Percentiles rank a stretch among this genome's conserved stretches.
These are phyloP conservation scores for Cynaeus angustus DNA, from an alignment of 2,888 invertebrate genomes.

Conservation along the genomic window DNA sequence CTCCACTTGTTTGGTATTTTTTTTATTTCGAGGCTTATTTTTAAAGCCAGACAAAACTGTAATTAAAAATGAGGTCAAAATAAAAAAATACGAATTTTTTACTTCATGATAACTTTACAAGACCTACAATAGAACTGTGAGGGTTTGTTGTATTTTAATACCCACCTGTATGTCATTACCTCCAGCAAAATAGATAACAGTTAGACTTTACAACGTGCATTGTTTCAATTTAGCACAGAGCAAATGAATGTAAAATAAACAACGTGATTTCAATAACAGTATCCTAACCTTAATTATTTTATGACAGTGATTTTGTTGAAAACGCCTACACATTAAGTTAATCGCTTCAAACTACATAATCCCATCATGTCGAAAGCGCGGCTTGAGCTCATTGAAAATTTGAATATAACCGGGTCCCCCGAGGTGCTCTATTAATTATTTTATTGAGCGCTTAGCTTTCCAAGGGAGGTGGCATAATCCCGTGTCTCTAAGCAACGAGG, in stretches of 20 bases:
- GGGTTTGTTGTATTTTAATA: no score
- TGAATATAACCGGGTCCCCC: constrained; percentile 64
- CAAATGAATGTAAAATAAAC: neutral
- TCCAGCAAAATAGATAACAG: no score
- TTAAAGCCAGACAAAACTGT: no score
- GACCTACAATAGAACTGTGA: no score
- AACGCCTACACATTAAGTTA: constrained; percentile 60
- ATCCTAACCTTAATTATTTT: constrained; percentile 13
- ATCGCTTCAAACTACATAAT: constrained; percentile 63
- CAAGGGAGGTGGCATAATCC: constrained; percentile 66
- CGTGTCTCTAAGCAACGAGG: constrained; percentile 65
- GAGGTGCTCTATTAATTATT: constrained; percentile 70
- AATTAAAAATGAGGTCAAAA: no score
- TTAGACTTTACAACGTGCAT: no score
- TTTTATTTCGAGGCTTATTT: no score
- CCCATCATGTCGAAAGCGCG: constrained; percentile 56
- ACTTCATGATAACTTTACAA: no score
- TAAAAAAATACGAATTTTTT: no score
- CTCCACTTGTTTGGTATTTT: no score
- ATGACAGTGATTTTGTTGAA: constrained; percentile 47
- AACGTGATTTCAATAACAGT: constrained; percentile 1
- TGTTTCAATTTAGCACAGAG: neutral
- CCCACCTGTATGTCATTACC: no score
- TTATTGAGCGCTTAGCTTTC: constrained; percentile 67
- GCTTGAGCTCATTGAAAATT: constrained; percentile 62